phyloP scores from a whole-genome alignment of 1,140 invertebrate genomes.

The Hetaerina americana region DNA sequence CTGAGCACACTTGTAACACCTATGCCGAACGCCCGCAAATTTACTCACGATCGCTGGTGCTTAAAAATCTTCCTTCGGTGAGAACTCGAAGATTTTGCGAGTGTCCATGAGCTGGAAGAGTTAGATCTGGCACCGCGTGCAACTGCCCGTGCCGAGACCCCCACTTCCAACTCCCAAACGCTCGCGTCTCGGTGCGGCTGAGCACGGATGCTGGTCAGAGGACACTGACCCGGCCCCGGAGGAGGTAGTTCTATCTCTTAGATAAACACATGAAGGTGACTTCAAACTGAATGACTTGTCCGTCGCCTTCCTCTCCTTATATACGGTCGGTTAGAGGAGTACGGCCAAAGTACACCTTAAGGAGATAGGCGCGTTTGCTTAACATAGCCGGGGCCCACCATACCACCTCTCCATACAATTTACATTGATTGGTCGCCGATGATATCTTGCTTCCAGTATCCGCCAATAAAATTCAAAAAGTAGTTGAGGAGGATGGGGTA shows the following conservation, averaged over 20 bases:
- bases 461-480: background rate
- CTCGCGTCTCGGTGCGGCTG: too few species aligned
- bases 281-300: constrained; percentile 20
- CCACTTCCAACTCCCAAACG: constrained; percentile 38
- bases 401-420: background rate
- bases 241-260: too few species aligned
- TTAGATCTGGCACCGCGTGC: constrained; percentile 51
- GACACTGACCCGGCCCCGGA: background rate
- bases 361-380: background rate
- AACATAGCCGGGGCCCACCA: background rate
- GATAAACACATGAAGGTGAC: background rate
- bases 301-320: background rate
- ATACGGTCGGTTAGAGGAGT: background rate
- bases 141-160: constrained; percentile 35
- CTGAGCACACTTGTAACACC: too few species aligned
- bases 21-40: too few species aligned
- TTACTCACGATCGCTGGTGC: too few species aligned
- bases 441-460: background rate
- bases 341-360: background rate
- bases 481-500: background rate
- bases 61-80: too few species aligned
- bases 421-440: background rate
- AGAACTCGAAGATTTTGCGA: too few species aligned
- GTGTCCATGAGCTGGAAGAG: constrained; percentile 46
- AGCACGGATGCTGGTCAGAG: background rate